Evolutionary conservation across 2,888 invertebrate genomes (phyloP), one percentile per base, ranked within the genome.

Genomic region (Entomobrya multifasciata): DNA sequence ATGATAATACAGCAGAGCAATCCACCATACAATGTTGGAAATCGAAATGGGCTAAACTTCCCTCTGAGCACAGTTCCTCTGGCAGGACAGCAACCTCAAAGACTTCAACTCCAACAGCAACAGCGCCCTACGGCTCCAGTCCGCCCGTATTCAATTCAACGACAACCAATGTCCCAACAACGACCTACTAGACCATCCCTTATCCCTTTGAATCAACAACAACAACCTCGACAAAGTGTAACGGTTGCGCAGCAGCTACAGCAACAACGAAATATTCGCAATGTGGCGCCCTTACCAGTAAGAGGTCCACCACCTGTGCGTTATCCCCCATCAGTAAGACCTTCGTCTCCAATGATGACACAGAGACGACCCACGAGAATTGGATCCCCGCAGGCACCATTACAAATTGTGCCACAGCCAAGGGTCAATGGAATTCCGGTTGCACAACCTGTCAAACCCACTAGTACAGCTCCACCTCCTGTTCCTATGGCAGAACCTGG

Each of bases 1-100:
- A 77, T 84, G 70, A 27, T 83, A 4, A 27, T 83, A 6, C 13
- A 76, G 11, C 76, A 76, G 2, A 30, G 13, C 13, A 52, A 65
- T 13, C 8, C 27, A 2, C 44, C 30, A 8, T 52, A n/a, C n/a
- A n/a, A n/a, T 47, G 11, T 79, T 17, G 74, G 52, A 52, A 30
- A 6, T 10, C 13, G 74, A 30, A 74, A 49, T 20, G 74, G 74
- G n/a, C n/a, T 78, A 25, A 62, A 78, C 41, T 62, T 78, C 3
- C 57, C 77, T 0, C 8, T 77, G 5, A 77, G 1, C 15, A n/a
- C 36, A 2, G 77, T 17, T 4, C 22, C 60, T 11, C 74, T 52
- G 6, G 0, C n/a, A 22, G 8, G 20, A 15, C 22, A 15, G 6
- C 22, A 10, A 4, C 79, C 44, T 8, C 47, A 52, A 27, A 52